These are phyloP conservation scores for Caenorhabditis remanei DNA, from an alignment of 1,140 invertebrate genomes.

Conservation along the genomic window DNA sequence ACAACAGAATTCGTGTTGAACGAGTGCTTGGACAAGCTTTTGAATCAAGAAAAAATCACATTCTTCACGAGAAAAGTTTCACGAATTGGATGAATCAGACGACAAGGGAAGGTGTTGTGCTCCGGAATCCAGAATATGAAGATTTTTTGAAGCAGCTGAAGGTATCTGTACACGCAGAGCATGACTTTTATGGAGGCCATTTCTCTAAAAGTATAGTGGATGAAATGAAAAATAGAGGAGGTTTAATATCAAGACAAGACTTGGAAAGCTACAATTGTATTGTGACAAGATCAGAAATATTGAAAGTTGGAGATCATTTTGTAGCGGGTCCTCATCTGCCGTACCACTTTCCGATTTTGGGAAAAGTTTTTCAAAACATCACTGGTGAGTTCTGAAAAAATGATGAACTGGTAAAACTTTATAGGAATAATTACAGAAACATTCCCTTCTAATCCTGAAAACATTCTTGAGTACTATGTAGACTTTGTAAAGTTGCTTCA, in stretches of 20 bases:
- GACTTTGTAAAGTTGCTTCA: slow-evolving; percentile 28
- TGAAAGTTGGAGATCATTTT: not conserved
- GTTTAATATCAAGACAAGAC: slow-evolving; percentile 20
- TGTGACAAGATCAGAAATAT: slow-evolving; percentile 9
- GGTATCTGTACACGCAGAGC: slow-evolving; percentile 4
- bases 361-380: slow-evolving; percentile 1
- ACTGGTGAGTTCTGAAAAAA: not conserved
- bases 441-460: not conserved
- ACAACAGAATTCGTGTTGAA: not conserved
- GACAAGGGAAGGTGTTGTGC: slow-evolving; percentile 7
- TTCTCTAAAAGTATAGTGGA: slow-evolving; percentile 7
- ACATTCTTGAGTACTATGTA: slow-evolving; percentile 11
- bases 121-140: slow-evolving; percentile 11
- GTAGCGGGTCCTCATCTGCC: not conserved
- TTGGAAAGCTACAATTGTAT: slow-evolving; percentile 22
- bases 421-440: not conserved
- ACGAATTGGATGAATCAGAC: slow-evolving; percentile 3
- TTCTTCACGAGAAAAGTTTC: slow-evolving; percentile 28
- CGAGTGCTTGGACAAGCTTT: slow-evolving; percentile 24
- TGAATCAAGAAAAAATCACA: slow-evolving; percentile 31
- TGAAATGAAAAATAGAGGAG: slow-evolving; percentile 44
- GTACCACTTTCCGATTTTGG: slow-evolving; percentile 22
- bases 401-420: not conserved
- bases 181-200: slow-evolving; percentile 28
- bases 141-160: slow-evolving; percentile 5